Evolutionary conservation across 2,797 vertebrate genomes (phyloP).

Genomic region (Gila robusta): DNA sequence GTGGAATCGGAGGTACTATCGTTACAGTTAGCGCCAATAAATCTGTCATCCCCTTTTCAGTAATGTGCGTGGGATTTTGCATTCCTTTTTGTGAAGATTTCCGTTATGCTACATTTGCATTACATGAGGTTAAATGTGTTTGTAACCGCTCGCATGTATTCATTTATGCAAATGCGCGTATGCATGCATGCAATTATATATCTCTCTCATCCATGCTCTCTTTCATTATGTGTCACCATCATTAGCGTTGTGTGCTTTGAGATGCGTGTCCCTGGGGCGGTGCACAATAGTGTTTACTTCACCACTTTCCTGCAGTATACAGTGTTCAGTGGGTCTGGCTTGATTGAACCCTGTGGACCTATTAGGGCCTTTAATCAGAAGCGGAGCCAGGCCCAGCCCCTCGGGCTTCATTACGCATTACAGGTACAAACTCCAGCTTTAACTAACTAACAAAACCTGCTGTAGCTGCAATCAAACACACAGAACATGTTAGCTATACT

Average conservation of each 20-base stretch:
- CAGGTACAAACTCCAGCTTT: constrained; percentile 67
- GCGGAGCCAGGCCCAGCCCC: constrained; percentile 69
- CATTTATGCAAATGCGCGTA: constrained; percentile 32
- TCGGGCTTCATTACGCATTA: constrained; percentile 84
- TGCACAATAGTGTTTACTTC: constrained; percentile 88
- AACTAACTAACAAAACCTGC: constrained; percentile 72
- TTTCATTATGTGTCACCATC: constrained; percentile 58
- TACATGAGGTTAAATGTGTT: constrained; percentile 15
- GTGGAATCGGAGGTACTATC: background rate
- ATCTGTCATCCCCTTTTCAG: constrained; percentile 2
- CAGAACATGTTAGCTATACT: constrained; percentile 16
- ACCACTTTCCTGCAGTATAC: constrained; percentile 83
- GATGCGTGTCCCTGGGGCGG: constrained; percentile 74
- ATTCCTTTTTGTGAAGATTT: constrained; percentile 20
- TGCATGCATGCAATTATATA: constrained; percentile 30
- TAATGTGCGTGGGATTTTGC: constrained; percentile 8
- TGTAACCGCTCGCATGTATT: background rate
- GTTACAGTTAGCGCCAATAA: background rate
- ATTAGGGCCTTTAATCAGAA: constrained; percentile 81
- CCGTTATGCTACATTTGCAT: constrained; percentile 14
- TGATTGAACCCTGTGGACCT: constrained; percentile 92
- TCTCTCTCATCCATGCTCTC: constrained; percentile 7
- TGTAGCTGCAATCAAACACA: constrained; percentile 61
- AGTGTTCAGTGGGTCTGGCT: constrained; percentile 78
- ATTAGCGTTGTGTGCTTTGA: constrained; percentile 81